phyloP scores from a whole-genome alignment of 2,113 vertebrate species.

The Upupa epops region DNA sequence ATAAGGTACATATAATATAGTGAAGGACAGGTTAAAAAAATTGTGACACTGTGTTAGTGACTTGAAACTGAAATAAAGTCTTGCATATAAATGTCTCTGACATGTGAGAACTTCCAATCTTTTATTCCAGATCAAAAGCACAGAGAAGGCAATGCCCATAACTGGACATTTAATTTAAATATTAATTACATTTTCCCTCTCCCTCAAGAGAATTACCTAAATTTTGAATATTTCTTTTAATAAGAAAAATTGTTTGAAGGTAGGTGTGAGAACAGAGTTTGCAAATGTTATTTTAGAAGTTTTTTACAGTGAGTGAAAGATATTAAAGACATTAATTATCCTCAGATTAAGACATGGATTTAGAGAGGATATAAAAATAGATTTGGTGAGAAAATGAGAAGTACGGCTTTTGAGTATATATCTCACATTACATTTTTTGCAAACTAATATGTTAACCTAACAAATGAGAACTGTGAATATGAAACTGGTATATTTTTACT shows the following conservation, averaged over 20 bases:
- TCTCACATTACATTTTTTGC: neutral
- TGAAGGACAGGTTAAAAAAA: neutral
- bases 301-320: neutral
- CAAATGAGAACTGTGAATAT: neutral
- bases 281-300: neutral
- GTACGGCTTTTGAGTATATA: neutral
- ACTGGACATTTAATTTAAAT: neutral
- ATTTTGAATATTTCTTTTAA: neutral
- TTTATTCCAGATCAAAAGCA: neutral
- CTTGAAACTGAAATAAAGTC: neutral
- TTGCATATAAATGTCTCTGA: neutral
- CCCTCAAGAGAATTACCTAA: neutral
- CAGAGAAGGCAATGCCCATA: neutral
- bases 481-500: neutral
- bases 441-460: neutral
- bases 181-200: neutral
- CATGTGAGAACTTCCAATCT: neutral
- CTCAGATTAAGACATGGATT: neutral
- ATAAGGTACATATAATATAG: neutral
- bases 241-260: neutral
- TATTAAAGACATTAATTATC: constrained; percentile 16
- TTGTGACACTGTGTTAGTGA: neutral
- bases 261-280: neutral
- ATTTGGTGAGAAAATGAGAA: neutral
- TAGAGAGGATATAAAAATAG: neutral